Evolutionary conservation across 2,113 vertebrate genomes (phyloP), one percentile per base, ranked within the genome.

Genomic region (Atractosteus spatula): DNA sequence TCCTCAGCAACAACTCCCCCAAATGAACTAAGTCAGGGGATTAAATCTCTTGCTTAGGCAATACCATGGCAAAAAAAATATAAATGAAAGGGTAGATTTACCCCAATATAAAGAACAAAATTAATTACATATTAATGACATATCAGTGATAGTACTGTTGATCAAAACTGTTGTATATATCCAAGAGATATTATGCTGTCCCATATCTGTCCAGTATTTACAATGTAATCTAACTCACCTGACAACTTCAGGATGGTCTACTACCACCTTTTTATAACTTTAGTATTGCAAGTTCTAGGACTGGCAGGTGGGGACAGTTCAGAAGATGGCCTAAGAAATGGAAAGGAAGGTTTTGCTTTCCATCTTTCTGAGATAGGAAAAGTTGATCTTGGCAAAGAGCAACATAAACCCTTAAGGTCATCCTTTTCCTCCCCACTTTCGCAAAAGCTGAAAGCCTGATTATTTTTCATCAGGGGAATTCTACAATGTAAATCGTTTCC

Each of bases 301-400:
- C 3, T 4, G 67, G 55, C 56, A 67, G 43, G 57, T 4, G 69
- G 57, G 57, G 17, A 70, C 64, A 68, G 62, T 64, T 56, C 4
- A 66, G 70, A 43, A 64, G n/a, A 45, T 56, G 45, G 68, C 42
- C 75, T 59, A 7, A 66, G 4, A 42, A 42, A 41, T 42, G 29
- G 29, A 69, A 69, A 16, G 54, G 74, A 14, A 71, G 76, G 74
- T 63, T 66, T 59, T 62, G 68, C 73, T 55, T 62, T 62, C 71
- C 74, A 74, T 75, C 74, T 79, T 74, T 65, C 73, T 78, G 65
- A 75, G 41, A 73, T 64, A 69, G 74, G 70, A 70, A 78, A 57
- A 75, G 66, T 54, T 72, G 8, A 47, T 75, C 61, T 77, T 82
- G 79, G 78, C 78, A 76, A 55, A 16, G 12, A 59, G 57, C 57